These are phyloP conservation scores for Agrypnus murinus DNA, from an alignment of 2,888 invertebrate species.

Conservation along the genomic window DNA sequence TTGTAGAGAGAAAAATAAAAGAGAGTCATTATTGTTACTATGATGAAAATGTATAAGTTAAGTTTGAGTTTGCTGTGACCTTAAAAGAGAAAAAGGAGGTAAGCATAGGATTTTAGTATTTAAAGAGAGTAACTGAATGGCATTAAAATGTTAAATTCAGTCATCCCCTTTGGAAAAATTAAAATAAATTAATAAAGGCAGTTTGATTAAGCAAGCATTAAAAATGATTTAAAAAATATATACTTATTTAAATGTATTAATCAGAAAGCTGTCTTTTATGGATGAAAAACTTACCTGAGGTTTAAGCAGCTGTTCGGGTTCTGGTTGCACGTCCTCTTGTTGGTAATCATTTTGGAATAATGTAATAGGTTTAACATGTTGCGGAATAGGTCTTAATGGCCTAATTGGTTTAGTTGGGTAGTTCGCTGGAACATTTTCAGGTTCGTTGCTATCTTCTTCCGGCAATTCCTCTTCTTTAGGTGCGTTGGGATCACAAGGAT, in stretches of 20 bases:
- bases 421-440: conserved; percentile 78
- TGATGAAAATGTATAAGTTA: conserved; percentile 4
- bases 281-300: conserved; percentile 61
- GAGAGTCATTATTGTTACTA: conserved; percentile 12
- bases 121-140: conserved; percentile 1
- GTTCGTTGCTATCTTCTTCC: conserved; percentile 70
- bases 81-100: not conserved
- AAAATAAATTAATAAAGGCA: too few species aligned
- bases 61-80: conserved; percentile 2
- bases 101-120: conserved; percentile 18
- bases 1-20: not conserved
- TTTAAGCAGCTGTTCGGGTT: conserved; percentile 71
- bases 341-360: conserved; percentile 82
- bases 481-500: conserved; percentile 90
- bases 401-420: conserved; percentile 75
- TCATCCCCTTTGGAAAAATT: too few species aligned
- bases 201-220: too few species aligned
- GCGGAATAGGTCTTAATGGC: conserved; percentile 68
- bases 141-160: too few species aligned
- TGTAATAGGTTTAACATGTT: conserved; percentile 74
- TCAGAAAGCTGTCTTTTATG: too few species aligned
- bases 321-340: conserved; percentile 77
- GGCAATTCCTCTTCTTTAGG: conserved; percentile 78
- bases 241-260: too few species aligned
- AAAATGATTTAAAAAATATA: too few species aligned